Conservation (phyloP, 2,113 vertebrate species). For the Dendrocopos noguchii region DNA sequence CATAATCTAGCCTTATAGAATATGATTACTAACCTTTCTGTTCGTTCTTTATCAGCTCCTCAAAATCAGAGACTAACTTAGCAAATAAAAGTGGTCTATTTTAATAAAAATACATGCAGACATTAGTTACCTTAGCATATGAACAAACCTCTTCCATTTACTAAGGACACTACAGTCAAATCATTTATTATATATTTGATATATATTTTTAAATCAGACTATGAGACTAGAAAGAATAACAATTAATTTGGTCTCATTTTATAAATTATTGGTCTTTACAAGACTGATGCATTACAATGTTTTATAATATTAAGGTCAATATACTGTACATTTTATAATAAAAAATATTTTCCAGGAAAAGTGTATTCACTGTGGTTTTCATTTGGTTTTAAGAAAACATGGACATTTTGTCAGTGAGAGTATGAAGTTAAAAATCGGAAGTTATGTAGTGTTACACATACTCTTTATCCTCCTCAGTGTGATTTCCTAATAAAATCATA, state of each 20-base stretch:
- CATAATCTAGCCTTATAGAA: constrained; percentile 36
- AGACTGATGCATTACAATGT: constrained; percentile 77
- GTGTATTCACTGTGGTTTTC: not conserved
- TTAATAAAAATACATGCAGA: constrained; percentile 11
- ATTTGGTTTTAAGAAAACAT: not conserved
- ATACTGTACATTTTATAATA: constrained; percentile 83
- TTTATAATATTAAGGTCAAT: constrained; percentile 79
- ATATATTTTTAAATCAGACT: constrained; percentile 72
- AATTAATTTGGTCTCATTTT: constrained; percentile 70
- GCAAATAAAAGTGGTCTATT: constrained; percentile 28
- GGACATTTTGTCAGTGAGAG: not conserved
- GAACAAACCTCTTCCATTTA: constrained; percentile 28
- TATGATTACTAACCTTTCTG: constrained; percentile 43
- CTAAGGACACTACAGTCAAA: constrained; percentile 7
- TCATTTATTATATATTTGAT: constrained; percentile 68
- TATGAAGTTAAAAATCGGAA: not conserved
- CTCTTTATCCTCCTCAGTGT: not conserved
- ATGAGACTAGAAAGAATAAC: constrained; percentile 73
- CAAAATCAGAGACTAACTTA: constrained; percentile 28
- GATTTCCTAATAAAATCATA: not conserved
- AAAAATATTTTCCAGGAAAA: constrained; percentile 74
- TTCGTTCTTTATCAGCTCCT: constrained; percentile 9
- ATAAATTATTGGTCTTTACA: constrained; percentile 91
- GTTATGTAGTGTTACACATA: not conserved
- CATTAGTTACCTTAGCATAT: constrained; percentile 25